Conservation (phyloP, 1,140 invertebrate species). For the Aphis craccivora region DNA sequence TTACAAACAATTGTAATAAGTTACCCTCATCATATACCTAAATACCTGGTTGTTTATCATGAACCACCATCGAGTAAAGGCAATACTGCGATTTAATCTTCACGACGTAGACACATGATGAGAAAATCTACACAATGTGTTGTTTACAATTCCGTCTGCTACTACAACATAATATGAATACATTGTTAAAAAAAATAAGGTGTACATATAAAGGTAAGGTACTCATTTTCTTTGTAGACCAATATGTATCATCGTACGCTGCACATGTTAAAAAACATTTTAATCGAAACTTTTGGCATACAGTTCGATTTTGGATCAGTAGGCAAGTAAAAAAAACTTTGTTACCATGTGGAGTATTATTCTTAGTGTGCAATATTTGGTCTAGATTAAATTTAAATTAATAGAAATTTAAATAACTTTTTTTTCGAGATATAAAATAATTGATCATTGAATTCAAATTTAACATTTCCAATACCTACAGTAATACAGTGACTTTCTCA, state of each 20-base stretch:
- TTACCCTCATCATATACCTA: not conserved
- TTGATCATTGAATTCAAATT: too few species aligned
- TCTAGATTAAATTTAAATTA: too few species aligned
- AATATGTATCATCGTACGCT: not conserved
- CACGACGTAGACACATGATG: not conserved
- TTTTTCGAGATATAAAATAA: too few species aligned
- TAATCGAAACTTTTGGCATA: not conserved
- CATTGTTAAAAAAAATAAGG: not conserved
- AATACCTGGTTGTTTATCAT: too few species aligned
- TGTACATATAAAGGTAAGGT: not conserved
- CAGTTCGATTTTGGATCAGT: not conserved
- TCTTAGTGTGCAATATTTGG: too few species aligned
- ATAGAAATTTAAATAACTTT: too few species aligned
- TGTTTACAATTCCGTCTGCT: not conserved
- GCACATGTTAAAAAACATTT: not conserved
- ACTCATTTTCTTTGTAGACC: not conserved
- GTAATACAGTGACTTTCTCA: too few species aligned
- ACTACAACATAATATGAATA: not conserved
- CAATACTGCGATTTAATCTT: not conserved
- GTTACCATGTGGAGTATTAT: not conserved
- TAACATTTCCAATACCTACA: too few species aligned
- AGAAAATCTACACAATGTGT: not conserved
- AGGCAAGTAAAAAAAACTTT: not conserved
- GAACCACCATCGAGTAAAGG: not conserved
- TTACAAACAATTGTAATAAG: not conserved